A percentile compares a stretch with the other conserved stretches of the same genome.
Evolutionary conservation across 2,113 vertebrate genomes (phyloP).

Genomic region (Archocentrus centrarchus): DNA sequence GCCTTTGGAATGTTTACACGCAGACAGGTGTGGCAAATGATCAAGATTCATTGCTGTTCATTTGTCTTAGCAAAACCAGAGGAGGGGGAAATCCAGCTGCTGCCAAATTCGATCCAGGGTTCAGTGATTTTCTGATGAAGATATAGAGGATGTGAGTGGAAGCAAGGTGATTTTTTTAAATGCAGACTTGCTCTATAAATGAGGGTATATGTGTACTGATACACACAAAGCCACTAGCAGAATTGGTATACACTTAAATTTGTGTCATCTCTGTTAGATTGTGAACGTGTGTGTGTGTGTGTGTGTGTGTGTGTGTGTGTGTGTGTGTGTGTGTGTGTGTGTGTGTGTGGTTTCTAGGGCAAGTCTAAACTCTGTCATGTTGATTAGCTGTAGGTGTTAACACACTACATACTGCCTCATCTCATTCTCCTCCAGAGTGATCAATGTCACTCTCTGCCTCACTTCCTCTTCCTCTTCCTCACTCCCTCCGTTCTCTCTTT

Average conservation of each 20-base stretch:
- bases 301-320: not conserved
- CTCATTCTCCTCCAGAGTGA: constrained; percentile 78
- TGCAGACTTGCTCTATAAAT: constrained; percentile 17
- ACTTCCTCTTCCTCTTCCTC: constrained; percentile 38
- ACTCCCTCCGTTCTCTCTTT: constrained; percentile 10
- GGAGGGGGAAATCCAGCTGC: constrained; percentile 45
- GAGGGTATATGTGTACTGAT: not conserved
- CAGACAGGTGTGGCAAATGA: constrained; percentile 56
- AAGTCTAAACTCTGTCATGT: constrained; percentile 83
- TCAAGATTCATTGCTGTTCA: constrained; percentile 72
- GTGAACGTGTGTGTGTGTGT: not conserved
- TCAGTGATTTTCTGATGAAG: constrained; percentile 65
- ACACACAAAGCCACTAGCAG: not conserved
- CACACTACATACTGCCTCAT: constrained; percentile 76
- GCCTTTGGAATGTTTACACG: constrained; percentile 63
- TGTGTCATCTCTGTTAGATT: not conserved
- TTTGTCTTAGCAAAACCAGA: constrained; percentile 62
- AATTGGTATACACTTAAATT: not conserved
- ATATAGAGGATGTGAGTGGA: constrained; percentile 44
- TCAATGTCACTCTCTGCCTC: constrained; percentile 76
- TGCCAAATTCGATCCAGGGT: constrained; percentile 51
- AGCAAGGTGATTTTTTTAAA: constrained; percentile 25
- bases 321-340: not conserved
- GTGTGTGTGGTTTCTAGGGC: constrained; percentile 75
- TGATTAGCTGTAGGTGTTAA: constrained; percentile 84